A percentile compares a stretch with the other conserved stretches of the same genome.
Conservation (phyloP, 2,797 vertebrate species). For the Holocentrus rufus region DNA sequence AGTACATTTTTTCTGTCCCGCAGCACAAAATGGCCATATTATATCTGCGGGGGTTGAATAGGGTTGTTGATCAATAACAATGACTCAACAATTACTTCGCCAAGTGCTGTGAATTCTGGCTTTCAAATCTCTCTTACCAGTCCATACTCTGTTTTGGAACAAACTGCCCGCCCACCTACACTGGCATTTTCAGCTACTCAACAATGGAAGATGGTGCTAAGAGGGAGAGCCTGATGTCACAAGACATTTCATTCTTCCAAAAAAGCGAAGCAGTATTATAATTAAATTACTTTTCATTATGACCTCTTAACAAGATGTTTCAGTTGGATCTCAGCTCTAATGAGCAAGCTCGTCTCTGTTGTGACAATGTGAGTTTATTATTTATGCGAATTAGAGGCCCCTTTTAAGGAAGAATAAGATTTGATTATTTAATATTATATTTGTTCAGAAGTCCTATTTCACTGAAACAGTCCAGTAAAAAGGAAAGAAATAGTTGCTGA, state of each 20-base stretch:
- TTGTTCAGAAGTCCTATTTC: too few species aligned
- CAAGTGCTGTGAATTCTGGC: constrained; percentile 53
- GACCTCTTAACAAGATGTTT: constrained; percentile 47
- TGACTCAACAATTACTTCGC: constrained; percentile 41
- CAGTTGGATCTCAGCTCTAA: constrained; percentile 51
- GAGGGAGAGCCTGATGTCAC: constrained; percentile 53
- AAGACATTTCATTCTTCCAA: constrained; percentile 33
- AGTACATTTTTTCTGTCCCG: background rate
- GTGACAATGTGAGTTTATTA: constrained; percentile 36
- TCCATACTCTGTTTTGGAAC: constrained; percentile 53
- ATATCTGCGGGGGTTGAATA: constrained; percentile 3
- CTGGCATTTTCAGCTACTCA: constrained; percentile 63
- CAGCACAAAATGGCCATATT: constrained; percentile 13
- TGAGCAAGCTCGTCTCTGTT: constrained; percentile 38
- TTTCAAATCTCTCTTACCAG: constrained; percentile 28
- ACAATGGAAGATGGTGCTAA: constrained; percentile 53
- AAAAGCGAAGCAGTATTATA: constrained; percentile 19
- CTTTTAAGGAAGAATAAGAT: constrained; percentile 16
- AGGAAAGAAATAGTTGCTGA: too few species aligned
- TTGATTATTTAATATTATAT: constrained; percentile 20
- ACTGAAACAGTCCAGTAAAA: too few species aligned
- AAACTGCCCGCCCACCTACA: constrained; percentile 39
- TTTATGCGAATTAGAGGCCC: constrained; percentile 31
- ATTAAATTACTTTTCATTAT: constrained; percentile 35
- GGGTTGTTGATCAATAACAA: constrained; percentile 33